Evolutionary conservation across 2,113 vertebrate genomes (phyloP).

Genomic region (Etheostoma cragini): DNA sequence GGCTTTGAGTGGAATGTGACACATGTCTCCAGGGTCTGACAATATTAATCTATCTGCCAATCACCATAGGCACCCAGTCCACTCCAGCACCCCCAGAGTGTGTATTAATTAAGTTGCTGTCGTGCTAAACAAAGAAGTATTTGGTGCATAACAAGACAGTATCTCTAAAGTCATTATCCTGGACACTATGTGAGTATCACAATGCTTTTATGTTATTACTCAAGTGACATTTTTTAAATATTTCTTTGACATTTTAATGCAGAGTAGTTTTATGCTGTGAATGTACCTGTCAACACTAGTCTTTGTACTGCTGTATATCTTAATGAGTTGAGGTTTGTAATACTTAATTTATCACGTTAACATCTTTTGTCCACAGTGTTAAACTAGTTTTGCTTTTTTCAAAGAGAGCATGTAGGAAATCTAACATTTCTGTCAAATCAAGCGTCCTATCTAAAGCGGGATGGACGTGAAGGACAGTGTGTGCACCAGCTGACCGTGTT

Average conservation of each 20-base stretch:
- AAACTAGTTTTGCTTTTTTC: background rate
- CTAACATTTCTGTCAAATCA: constrained; percentile 26
- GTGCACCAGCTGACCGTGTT: constrained; percentile 49
- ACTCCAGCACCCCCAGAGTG: constrained; percentile 73
- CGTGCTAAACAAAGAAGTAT: constrained; percentile 78
- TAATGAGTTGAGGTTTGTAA: background rate
- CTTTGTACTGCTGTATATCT: constrained; percentile 1
- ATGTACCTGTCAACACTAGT: constrained; percentile 49
- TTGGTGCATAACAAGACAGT: constrained; percentile 83
- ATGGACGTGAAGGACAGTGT: constrained; percentile 46
- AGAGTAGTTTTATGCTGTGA: constrained; percentile 33
- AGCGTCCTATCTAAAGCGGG: constrained; percentile 27
- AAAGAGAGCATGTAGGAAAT: background rate
- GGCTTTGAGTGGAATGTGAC: constrained; percentile 78
- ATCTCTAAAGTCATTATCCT: constrained; percentile 82
- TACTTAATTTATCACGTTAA: constrained; percentile 14
- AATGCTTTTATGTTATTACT: constrained; percentile 72
- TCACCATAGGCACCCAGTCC: constrained; percentile 75
- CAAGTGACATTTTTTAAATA: constrained; percentile 68
- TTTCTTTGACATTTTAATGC: constrained; percentile 62
- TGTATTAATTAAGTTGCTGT: constrained; percentile 84
- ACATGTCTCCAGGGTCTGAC: constrained; percentile 80
- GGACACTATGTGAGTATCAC: constrained; percentile 54
- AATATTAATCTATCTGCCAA: constrained; percentile 87
- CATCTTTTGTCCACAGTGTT: constrained; percentile 3